Conservation (phyloP, 1,140 invertebrate species). For the Cyrtorhinus lividipennis region DNA sequence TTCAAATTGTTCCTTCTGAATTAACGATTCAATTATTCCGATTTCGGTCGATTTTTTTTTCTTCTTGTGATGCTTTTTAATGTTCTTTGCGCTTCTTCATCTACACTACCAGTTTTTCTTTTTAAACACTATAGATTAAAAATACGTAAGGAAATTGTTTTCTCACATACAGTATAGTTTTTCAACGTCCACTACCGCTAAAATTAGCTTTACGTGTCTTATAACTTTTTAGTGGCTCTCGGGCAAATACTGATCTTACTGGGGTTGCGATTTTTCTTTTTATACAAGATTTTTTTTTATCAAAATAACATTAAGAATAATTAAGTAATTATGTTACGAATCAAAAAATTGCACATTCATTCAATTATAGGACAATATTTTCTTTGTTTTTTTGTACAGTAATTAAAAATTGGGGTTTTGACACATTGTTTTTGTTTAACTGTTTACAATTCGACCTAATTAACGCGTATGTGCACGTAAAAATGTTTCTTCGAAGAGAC, state of each 20-base stretch:
- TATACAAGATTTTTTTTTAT: slow-evolving; percentile 8
- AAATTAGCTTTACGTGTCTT: slow-evolving; percentile 8
- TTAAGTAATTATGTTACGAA: slow-evolving; percentile 13
- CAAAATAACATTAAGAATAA: slow-evolving; percentile 16
- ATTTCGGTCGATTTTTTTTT: too few species aligned
- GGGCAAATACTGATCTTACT: slow-evolving; percentile 29
- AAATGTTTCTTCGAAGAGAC: background rate
- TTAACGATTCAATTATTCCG: too few species aligned
- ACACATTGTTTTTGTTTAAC: background rate
- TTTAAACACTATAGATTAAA: slow-evolving; percentile 20
- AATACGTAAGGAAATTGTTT: slow-evolving; percentile 20
- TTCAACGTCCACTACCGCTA: slow-evolving; percentile 20
- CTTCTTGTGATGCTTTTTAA: slow-evolving; percentile 9
- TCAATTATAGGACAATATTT: slow-evolving; percentile 10
- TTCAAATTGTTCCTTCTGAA: too few species aligned
- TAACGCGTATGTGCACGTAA: background rate
- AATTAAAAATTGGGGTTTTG: background rate
- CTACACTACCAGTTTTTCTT: slow-evolving; percentile 10
- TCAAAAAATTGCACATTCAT: slow-evolving; percentile 19
- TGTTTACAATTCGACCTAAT: background rate
- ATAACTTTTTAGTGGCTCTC: slow-evolving; percentile 35
- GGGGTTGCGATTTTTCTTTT: background rate
- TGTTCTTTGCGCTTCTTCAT: background rate
- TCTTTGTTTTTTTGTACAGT: slow-evolving; percentile 6
- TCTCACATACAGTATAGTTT: slow-evolving; percentile 19